A percentile compares a stretch with the other conserved stretches of the same genome.
Evolutionary conservation across 2,888 invertebrate species (phyloP).

Genomic region (Arrhopalites spinosus): DNA sequence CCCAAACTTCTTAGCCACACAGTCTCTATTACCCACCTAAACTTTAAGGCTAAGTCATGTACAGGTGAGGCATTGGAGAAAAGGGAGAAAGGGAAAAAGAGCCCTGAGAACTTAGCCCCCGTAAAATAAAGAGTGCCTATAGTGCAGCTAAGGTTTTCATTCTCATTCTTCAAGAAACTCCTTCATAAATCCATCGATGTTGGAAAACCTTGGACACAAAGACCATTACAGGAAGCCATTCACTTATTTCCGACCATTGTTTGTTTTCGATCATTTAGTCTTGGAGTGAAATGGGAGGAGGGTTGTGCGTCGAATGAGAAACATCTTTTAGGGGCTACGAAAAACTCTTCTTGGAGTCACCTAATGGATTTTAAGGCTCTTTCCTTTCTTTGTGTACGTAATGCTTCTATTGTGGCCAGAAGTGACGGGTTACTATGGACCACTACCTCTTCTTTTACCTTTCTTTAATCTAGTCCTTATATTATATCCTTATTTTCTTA

Average conservation of each 20-base stretch:
- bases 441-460: constrained; percentile 32
- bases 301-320: constrained; percentile 43
- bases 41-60: constrained; percentile 24
- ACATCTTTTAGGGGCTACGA: constrained; percentile 32
- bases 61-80: constrained; percentile 30
- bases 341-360: constrained; percentile 32
- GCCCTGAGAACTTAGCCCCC: not conserved
- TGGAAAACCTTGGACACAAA: constrained; percentile 43
- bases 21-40: constrained; percentile 32
- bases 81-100: not conserved
- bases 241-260: constrained; percentile 52
- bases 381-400: constrained; percentile 36
- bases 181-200: constrained; percentile 48
- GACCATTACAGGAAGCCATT: constrained; percentile 49
- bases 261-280: constrained; percentile 51
- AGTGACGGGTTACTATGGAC: constrained; percentile 38
- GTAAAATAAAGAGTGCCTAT: not conserved
- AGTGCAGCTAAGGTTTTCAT: constrained; percentile 21
- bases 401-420: constrained; percentile 37
- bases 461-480: not conserved
- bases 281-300: constrained; percentile 38
- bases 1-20: constrained; percentile 4
- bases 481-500: not conserved
- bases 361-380: constrained; percentile 42
- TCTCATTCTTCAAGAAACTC: constrained; percentile 44